Evolutionary conservation across 2,113 vertebrate species (phyloP), one percentile per base, ranked within the genome.

Genomic region (Chiloscyllium plagiosum): DNA sequence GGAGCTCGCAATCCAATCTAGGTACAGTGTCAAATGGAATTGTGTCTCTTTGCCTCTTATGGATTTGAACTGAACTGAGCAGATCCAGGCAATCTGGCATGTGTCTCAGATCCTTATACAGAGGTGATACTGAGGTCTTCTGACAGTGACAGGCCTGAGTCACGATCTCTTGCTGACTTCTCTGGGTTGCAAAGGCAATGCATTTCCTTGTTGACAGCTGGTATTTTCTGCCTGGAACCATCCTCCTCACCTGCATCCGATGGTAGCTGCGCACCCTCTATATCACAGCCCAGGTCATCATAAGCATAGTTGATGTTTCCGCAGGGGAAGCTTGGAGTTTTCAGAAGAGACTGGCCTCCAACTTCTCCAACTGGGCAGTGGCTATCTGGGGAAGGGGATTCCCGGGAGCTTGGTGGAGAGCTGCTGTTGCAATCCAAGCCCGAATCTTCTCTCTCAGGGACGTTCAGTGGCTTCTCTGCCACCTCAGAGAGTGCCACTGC

Each of bases 221-320:
- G 47, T 7, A 15, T 68, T 56, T 66, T 85, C 90, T 94, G 70
- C 56, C 56, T 65, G 42, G 72, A 42, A 19, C 90, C 72, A 5
- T 66, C 33, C 29, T 72, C 66, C 4, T 95, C 69, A 13, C 5
- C 19, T 26, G 69, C 12, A 3, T 52, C 94, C 24, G 13, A 13
- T 17, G 66, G 52, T 2, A 50, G 7, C 42, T 33, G 94, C 42
- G 29, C 42, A 7, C 94, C 94, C 6, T 95, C 97, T 0, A 96
- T 96, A 96, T 97, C 97, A 61, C 97, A 97, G 96, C 97, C 98
- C 56, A 97, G 96, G 96, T 97, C 98, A 20, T 98, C 98, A 0
- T 98, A 99, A 95, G 98, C 98, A 24, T 98, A 99, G 97, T 99
- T 99, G 96, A 99, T 98, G 20, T 98, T 99, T 95, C 98, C 98